Conservation (phyloP, 2,888 invertebrate species). For the Agrochola lota region DNA sequence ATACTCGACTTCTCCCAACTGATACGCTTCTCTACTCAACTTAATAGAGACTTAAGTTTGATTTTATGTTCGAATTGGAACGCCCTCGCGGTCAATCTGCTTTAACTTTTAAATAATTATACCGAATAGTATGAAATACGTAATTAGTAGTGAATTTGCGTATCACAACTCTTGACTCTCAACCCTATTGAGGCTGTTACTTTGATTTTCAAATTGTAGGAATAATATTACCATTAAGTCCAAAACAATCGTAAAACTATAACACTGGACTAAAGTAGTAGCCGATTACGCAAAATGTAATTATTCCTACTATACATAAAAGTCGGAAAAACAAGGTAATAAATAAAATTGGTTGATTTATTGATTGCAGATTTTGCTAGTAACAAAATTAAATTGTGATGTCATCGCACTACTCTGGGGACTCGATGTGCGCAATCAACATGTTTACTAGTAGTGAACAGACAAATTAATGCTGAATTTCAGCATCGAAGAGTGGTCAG, state of each 20-base stretch:
- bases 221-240: conserved; percentile 13
- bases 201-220: neutral
- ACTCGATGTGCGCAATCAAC: conserved; percentile 44
- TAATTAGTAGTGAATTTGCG: conserved; percentile 9
- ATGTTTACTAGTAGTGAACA: conserved; percentile 41
- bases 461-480: conserved; percentile 23
- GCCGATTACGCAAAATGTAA: conserved; percentile 47
- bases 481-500: neutral
- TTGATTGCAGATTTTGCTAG: conserved; percentile 38
- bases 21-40: conserved; percentile 64
- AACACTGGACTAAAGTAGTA: conserved; percentile 31
- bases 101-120: conserved; percentile 60
- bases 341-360: conserved; percentile 53
- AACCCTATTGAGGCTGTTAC: conserved; percentile 4
- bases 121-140: conserved; percentile 46
- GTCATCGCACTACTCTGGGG: conserved; percentile 29
- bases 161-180: conserved; percentile 22
- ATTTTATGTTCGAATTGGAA: conserved; percentile 70
- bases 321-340: conserved; percentile 56
- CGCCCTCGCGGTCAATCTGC: conserved; percentile 58
- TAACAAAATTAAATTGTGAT: conserved; percentile 53
- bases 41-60: conserved; percentile 72
- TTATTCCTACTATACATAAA: conserved; percentile 38
- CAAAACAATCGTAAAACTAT: conserved; percentile 41
- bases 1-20: conserved; percentile 53